Conservation (phyloP, 2,797 vertebrate genomes). For the Silurus lanzhouensis region DNA sequence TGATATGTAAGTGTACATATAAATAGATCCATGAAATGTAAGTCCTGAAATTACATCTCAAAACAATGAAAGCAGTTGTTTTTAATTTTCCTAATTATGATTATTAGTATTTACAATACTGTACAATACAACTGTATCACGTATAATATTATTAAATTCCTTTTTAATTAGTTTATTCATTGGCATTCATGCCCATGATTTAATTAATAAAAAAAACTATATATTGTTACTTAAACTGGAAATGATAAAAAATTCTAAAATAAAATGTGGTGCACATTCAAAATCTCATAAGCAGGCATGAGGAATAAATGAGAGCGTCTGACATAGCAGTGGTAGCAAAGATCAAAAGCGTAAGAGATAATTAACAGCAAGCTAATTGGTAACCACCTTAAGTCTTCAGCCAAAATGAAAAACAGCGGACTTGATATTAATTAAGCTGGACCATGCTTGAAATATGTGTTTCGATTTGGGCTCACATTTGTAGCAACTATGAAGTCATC, state of each 20-base stretch:
- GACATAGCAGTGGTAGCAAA: conserved; percentile 76
- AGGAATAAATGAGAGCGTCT: conserved; percentile 79
- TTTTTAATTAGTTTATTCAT: not conserved
- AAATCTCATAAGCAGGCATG: conserved; percentile 64
- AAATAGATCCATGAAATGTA: not conserved
- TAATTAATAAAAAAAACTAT: not conserved
- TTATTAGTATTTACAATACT: too few species aligned
- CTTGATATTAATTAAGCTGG: conserved; percentile 75
- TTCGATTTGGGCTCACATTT: conserved; percentile 49
- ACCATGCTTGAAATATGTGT: conserved; percentile 74
- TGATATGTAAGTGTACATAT: not conserved
- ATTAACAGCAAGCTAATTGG: conserved; percentile 83
- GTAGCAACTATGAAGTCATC: not conserved
- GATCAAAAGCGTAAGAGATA: conserved; percentile 81
- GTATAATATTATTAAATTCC: not conserved
- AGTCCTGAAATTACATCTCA: not conserved
- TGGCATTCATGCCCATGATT: not conserved
- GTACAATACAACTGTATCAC: not conserved
- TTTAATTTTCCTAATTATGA: too few species aligned
- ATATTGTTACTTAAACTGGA: not conserved
- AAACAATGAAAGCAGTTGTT: too few species aligned
- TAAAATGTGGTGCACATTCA: not conserved
- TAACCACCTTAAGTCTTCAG: conserved; percentile 80
- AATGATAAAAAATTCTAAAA: not conserved
- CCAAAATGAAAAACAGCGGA: conserved; percentile 73